A percentile compares a stretch with the other conserved stretches of the same genome.
These are phyloP conservation scores for Piprites chloris DNA, from an alignment of 2,113 vertebrate genomes.

Conservation along the genomic window DNA sequence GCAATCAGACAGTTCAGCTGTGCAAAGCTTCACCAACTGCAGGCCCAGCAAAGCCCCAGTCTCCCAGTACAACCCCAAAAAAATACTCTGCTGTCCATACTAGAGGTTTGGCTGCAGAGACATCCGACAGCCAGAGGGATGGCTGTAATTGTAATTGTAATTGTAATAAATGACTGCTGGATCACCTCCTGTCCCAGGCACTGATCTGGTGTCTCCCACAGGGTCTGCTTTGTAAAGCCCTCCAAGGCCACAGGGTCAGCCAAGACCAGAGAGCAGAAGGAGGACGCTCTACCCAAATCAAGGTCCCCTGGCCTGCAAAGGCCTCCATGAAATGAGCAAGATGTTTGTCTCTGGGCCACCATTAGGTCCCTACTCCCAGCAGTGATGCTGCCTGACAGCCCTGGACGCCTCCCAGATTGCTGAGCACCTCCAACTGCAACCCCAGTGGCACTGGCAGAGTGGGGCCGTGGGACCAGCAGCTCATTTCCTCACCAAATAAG, in stretches of 20 bases:
- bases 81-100: background rate
- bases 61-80: background rate
- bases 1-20: background rate
- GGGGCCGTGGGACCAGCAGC: background rate
- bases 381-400: background rate
- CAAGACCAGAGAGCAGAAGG: background rate
- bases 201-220: accelerated
- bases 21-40: background rate
- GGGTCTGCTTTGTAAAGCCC: background rate
- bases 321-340: background rate
- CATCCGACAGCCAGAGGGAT: background rate
- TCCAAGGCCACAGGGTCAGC: background rate
- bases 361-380: background rate
- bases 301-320: background rate
- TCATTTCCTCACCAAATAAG: background rate
- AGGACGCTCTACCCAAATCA: background rate
- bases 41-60: background rate
- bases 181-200: background rate
- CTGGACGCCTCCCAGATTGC: background rate
- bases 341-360: background rate
- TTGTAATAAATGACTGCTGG: background rate
- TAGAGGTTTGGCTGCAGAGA: background rate
- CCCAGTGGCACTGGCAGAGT: background rate
- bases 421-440: background rate
- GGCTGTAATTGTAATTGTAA: background rate